Evolutionary conservation across 2,888 invertebrate species (phyloP), one percentile per base, ranked within the genome.

Genomic region (Oligia fasciuncula): DNA sequence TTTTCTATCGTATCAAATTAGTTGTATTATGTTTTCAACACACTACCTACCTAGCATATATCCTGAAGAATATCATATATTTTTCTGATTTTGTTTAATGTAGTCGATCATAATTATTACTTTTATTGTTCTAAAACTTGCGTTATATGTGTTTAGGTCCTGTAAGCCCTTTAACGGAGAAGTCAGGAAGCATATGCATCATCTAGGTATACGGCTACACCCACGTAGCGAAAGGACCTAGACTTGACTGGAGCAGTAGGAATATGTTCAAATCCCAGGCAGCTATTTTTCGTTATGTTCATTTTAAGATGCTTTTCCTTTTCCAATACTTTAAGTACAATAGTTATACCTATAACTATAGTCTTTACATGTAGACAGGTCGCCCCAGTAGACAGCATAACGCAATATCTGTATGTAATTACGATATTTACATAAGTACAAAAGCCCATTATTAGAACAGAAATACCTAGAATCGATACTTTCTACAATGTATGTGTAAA

Each of bases 381-480:
- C 65, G 70, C 46, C 13, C 0, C 14, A 46, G 40, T 74, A 68
- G 71, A 51, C 62, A 69, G 23, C 8, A n/a, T 57, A 60, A 70
- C 17, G 68, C 81, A 60, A n/a, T 19, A 51, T 72, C 62, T 60
- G 23, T 75, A 51, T 51, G 29, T 35, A 75, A n/a, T n/a, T n/a
- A n/a, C 23, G 19, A 70, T 73, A 73, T 71, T 69, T 77, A 80
- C 43, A 13, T 73, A 29, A 29, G 29, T 29, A 67, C 46, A 75
- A 1, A 13, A 76, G 19, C 46, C 66, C 65, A 78, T 72, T 57
- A 83, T 54, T 73, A 84, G 29, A 71, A 80, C 40, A 73, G 72
- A 81, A 80, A 81, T 82, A 80, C 77, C 77, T 79, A 78, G 46
- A 87, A 81, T 83, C 80, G 75, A 85, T 84, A 82, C 62, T 77